phyloP scores from a whole-genome alignment of 1,140 invertebrate species.

The Euura lappo region DNA sequence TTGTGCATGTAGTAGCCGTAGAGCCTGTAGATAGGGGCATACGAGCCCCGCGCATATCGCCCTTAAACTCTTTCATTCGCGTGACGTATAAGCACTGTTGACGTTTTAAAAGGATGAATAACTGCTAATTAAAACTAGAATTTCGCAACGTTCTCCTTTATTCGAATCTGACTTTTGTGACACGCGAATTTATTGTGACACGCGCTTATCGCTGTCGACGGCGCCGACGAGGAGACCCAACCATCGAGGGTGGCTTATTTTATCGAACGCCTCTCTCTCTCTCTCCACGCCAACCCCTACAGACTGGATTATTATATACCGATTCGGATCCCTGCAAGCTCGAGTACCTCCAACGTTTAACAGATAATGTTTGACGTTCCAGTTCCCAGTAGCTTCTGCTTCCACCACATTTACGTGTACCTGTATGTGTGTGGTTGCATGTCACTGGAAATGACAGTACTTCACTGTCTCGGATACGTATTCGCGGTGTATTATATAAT shows the following conservation, averaged over 20 bases:
- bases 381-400: neutral
- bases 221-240: neutral
- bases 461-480: too few relatives aligned
- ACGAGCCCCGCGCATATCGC: too few relatives aligned
- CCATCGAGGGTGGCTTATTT: neutral
- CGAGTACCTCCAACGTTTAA: neutral
- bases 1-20: neutral
- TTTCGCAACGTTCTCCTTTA: neutral
- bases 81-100: neutral
- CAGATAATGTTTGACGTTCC: neutral
- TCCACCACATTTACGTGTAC: neutral
- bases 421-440: neutral
- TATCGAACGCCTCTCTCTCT: neutral
- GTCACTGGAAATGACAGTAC: neutral
- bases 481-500: neutral
- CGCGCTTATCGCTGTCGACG: conserved; percentile 3
- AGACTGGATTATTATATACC: neutral
- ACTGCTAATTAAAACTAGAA: conserved; percentile 7
- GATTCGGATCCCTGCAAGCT: neutral
- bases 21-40: too few relatives aligned
- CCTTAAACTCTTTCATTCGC: neutral
- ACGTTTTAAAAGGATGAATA: conserved; percentile 3
- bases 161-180: neutral
- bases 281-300: neutral
- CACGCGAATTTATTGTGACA: conserved; percentile 5